Percentiles rank a stretch among this genome's conserved stretches.
Evolutionary conservation across 2,797 vertebrate genomes (phyloP).

Genomic region (Masticophis lateralis): DNA sequence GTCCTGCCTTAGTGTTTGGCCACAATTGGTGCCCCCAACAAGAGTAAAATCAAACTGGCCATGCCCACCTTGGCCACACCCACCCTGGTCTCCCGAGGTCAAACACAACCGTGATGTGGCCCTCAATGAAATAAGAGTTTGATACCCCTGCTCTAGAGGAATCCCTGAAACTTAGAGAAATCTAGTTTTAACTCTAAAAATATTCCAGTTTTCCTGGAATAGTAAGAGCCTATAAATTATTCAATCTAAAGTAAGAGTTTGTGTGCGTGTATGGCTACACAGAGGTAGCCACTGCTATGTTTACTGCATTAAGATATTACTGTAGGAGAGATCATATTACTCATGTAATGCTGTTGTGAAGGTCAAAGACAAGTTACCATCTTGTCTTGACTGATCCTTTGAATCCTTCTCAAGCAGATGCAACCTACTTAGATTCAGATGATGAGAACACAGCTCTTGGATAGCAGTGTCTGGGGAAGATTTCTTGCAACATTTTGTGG

Average conservation of each 20-base stretch:
- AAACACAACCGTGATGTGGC: too few relatives aligned
- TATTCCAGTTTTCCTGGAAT: not conserved
- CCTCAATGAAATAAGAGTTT: too few relatives aligned
- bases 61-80: too few relatives aligned
- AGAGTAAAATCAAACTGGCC: too few relatives aligned
- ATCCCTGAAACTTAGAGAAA: not conserved
- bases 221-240: not conserved
- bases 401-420: not conserved
- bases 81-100: too few relatives aligned
- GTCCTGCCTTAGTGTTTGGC: too few relatives aligned
- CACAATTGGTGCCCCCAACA: too few relatives aligned
- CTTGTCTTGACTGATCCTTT: not conserved
- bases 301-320: not conserved
- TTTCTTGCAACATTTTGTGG: not conserved
- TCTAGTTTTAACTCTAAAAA: not conserved
- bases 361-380: not conserved
- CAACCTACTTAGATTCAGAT: not conserved
- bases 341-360: not conserved
- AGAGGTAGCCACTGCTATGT: not conserved
- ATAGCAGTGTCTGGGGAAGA: not conserved
- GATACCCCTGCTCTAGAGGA: not conserved
- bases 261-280: not conserved
- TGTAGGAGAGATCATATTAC: not conserved
- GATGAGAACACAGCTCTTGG: not conserved
- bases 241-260: not conserved